phyloP scores from a whole-genome alignment of 64 coral and sea anemone genomes.

The Actinia equina region DNA sequence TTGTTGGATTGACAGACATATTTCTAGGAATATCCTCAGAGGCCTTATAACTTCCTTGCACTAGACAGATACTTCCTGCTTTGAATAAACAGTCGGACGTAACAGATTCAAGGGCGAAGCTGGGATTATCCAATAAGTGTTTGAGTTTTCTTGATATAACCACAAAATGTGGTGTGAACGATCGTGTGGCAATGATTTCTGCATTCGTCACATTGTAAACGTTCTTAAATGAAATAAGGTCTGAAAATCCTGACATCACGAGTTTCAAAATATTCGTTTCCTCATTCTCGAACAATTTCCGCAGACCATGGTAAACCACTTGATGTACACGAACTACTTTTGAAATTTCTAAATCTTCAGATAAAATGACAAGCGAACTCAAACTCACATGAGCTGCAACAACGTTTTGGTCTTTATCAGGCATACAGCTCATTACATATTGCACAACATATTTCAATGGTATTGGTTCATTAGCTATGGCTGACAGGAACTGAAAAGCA shows the following conservation, averaged over 20 bases:
- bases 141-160: not conserved
- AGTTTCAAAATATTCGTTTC: not conserved
- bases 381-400: not conserved
- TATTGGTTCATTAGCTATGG: slow-evolving; percentile 35
- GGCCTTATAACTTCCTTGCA: not conserved
- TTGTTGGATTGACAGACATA: not conserved
- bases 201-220: not conserved
- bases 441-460: slow-evolving; percentile 18
- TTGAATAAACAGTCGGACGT: not conserved
- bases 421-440: slow-evolving; percentile 5
- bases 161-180: not conserved
- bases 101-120: not conserved
- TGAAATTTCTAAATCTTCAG: not conserved
- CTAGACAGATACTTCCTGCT: not conserved
- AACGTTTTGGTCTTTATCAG: slow-evolving; percentile 33
- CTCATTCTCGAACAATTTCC: not conserved
- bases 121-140: not conserved
- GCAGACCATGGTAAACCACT: not conserved
- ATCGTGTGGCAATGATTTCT: not conserved
- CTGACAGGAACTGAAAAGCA: slow-evolving; percentile 46
- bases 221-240: not conserved
- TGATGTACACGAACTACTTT: slow-evolving; percentile 27
- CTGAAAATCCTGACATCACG: not conserved
- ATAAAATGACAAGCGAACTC: slow-evolving; percentile 1
- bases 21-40: not conserved